Percentiles rank a stretch among this genome's conserved stretches.
phyloP scores from a whole-genome alignment of 2,797 vertebrate species.

The Coreius guichenoti region DNA sequence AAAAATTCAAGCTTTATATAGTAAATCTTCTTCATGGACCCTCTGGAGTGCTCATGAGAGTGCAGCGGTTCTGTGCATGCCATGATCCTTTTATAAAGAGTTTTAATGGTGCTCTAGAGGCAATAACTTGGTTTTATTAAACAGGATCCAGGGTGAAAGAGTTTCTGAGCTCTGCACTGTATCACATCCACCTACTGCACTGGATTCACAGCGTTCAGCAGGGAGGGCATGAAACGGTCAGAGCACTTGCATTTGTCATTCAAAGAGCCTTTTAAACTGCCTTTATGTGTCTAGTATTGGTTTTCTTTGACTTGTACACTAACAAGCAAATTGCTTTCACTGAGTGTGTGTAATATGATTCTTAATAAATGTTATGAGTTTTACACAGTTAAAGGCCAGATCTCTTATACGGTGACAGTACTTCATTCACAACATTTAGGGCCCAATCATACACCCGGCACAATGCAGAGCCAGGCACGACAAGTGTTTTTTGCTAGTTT shows the following conservation, averaged over 20 bases:
- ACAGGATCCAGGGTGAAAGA: constrained; percentile 37
- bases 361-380: not conserved
- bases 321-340: not conserved
- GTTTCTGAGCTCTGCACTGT: constrained; percentile 41
- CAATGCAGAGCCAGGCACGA: no score
- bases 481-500: no score
- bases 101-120: constrained; percentile 51
- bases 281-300: constrained; percentile 1
- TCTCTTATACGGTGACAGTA: not conserved
- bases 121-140: constrained; percentile 56
- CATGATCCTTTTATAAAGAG: constrained; percentile 47
- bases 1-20: not conserved
- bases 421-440: not conserved
- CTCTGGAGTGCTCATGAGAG: constrained; percentile 12
- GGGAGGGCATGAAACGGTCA: constrained; percentile 35
- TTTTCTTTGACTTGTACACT: not conserved
- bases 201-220: constrained; percentile 40
- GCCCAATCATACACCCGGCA: no score
- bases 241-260: constrained; percentile 5
- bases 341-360: not conserved
- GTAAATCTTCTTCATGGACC: not conserved
- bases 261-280: constrained; percentile 19
- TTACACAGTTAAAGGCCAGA: not conserved
- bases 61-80: constrained; percentile 33
- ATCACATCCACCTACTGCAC: constrained; percentile 44